Base-by-base conservation (phyloP, 1,140 invertebrate species). In the Caenorhabditis inopinata region DNA sequence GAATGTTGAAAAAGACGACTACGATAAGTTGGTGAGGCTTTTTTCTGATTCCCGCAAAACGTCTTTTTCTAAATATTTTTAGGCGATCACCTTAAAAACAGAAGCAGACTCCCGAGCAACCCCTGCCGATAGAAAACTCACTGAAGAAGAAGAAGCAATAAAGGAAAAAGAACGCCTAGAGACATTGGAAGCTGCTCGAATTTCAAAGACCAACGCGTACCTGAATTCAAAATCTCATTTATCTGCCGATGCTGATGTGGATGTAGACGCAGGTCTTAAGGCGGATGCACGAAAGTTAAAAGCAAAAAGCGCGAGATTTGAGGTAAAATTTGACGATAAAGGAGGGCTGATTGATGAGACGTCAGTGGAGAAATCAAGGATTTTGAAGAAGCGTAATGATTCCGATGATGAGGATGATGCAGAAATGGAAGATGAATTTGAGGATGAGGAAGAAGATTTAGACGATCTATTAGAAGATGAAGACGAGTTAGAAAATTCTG, bases 121-220 rank as follows among this genome's bases (percentile, higher is more conserved):
- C 2, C 82, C 83, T n/a, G 53, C 78, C 12, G 76, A 83, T 21
- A 25, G 74, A 7, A 68, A 62, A 21, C 82, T 81, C 21, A 38
- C 80, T 23, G 76, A 46, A 16, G 74, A 83, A 38, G 82, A 83
- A 35, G 47, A 81, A 38, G 82, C 82, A 14, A 12, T 42, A 1
- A 53, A 77, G 5, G 83, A 83, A 45, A 83, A 80, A 53, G 82
- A 80, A 27, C 82, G 82, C 25, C 45, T 83, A 23, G 73, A 83
- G 0, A 38, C 58, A 11, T 29, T 83, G 7, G 83, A 83, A 27
- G 45, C 27, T 14, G 76, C 74, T 12, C 49, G 82, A 0, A 47
- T 78, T 18, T 75, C 80, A 7, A 74, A 81, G 29, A 78, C 62
- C 49, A 81, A 79, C 49, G 48, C 82, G 1, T 35, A 27, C 7